Conservation (phyloP, 37 sponge, comb jelly and placozoan genomes). For the Crambe crambe region DNA sequence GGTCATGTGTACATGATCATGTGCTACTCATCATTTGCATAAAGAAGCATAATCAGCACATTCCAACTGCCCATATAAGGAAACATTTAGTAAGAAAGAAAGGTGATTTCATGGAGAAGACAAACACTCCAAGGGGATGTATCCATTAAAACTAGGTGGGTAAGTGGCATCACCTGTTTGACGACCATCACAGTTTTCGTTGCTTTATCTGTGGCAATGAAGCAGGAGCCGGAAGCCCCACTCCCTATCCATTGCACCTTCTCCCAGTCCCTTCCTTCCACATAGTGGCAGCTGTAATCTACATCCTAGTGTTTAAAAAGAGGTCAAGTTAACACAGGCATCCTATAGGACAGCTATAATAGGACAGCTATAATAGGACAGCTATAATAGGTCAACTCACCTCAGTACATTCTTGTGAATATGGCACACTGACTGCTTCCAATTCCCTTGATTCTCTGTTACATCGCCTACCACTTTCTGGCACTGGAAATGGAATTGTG, state of each 20-base stretch:
- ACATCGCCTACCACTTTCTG: background rate
- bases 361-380: background rate
- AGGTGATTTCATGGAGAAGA: too few relatives aligned
- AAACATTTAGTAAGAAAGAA: too few relatives aligned
- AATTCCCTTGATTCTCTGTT: too few relatives aligned
- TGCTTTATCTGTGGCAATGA: background rate
- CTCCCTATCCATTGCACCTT: background rate
- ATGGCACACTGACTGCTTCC: background rate
- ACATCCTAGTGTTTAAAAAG: background rate
- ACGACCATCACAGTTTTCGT: background rate
- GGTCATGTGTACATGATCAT: too few relatives aligned
- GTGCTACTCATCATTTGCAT: too few relatives aligned
- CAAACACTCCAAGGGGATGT: too few relatives aligned
- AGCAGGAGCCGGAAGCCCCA: background rate
- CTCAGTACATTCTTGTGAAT: background rate
- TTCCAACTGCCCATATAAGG: too few relatives aligned
- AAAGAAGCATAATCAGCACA: too few relatives aligned
- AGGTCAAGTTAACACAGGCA: background rate
- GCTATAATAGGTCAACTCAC: background rate
- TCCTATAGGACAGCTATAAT: background rate
- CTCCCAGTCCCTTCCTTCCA: background rate
- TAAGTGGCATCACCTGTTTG: slow-evolving; percentile 5
- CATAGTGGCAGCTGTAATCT: background rate
- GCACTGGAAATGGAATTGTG: background rate
- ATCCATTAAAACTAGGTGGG: too few relatives aligned